Percentiles rank a stretch among this genome's conserved stretches.
Evolutionary conservation across 2,113 vertebrate species (phyloP).

Genomic region (Oostethus manadensis): DNA sequence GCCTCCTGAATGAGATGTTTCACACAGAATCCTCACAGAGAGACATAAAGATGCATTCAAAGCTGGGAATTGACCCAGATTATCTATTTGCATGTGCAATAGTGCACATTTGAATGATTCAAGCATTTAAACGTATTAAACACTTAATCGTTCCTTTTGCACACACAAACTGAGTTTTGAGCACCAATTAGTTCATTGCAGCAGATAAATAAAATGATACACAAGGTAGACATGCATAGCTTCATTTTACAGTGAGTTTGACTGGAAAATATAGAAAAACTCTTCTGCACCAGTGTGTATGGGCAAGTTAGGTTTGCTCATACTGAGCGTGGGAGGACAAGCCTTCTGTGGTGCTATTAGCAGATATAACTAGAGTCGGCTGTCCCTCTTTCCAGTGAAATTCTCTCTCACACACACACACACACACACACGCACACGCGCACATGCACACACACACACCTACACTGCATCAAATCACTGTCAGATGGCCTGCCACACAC

Average conservation of each 20-base stretch:
- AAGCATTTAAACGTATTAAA: constrained; percentile 10
- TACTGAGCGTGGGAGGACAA: constrained; percentile 62
- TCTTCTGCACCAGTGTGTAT: constrained; percentile 15
- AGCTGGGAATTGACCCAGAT: constrained; percentile 28
- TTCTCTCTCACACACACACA: constrained; percentile 6
- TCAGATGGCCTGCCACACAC: constrained; percentile 36
- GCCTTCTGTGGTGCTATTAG: constrained; percentile 65
- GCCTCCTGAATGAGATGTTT: constrained; percentile 49
- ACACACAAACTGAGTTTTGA: neutral
- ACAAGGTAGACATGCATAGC: constrained; percentile 1
- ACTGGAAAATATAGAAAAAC: constrained; percentile 15
- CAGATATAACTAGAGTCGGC: constrained; percentile 50
- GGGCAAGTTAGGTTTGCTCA: constrained; percentile 46
- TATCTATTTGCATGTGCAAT: constrained; percentile 41
- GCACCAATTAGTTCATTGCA: neutral
- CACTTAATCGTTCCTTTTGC: constrained; percentile 14
- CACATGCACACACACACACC: constrained; percentile 19
- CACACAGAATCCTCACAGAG: constrained; percentile 30
- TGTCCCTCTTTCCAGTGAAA: constrained; percentile 19
- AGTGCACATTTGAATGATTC: constrained; percentile 23
- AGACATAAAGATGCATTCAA: constrained; percentile 46
- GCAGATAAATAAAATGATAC: neutral
- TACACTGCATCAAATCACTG: constrained; percentile 13
- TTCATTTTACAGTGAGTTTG: constrained; percentile 32
- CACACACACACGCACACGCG: constrained; percentile 24